Conservation (phyloP, 2,888 invertebrate genomes). For the Sinopyrophorus schimmeli region DNA sequence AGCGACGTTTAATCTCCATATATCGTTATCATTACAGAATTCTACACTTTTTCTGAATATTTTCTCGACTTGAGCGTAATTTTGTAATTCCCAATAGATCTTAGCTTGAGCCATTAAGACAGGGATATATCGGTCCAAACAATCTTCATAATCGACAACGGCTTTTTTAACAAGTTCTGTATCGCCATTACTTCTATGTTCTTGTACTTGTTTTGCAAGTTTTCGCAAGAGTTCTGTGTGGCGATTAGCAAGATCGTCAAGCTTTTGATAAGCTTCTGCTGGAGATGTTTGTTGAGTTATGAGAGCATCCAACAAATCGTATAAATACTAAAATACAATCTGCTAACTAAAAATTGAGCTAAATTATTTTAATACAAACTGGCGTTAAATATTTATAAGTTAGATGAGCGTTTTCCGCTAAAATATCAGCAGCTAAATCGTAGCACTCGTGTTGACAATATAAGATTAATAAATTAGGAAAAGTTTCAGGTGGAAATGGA, state of each 20-base stretch:
- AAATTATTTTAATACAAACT: slow-evolving; percentile 56
- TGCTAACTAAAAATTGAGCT: not conserved
- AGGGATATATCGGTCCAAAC: slow-evolving; percentile 90
- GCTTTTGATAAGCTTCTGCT: slow-evolving; percentile 92
- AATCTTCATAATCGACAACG: slow-evolving; percentile 89
- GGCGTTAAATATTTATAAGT: slow-evolving; percentile 94
- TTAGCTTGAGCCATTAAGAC: slow-evolving; percentile 99
- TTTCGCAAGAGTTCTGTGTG: slow-evolving; percentile 89
- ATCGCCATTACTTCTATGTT: slow-evolving; percentile 85
- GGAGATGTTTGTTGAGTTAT: slow-evolving; percentile 97
- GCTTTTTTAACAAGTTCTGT: slow-evolving; percentile 88
- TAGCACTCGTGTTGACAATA: slow-evolving; percentile 98
- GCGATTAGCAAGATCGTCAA: slow-evolving; percentile 91
- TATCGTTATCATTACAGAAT: slow-evolving; percentile 96
- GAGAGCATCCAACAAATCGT: slow-evolving; percentile 93
- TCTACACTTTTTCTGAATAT: slow-evolving; percentile 97
- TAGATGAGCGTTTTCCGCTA: slow-evolving; percentile 96
- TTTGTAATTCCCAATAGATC: slow-evolving; percentile 97
- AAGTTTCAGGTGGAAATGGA: slow-evolving; percentile 97
- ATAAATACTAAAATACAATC: slow-evolving; percentile 68
- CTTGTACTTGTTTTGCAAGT: slow-evolving; percentile 92
- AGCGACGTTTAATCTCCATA: slow-evolving; percentile 97
- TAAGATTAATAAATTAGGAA: slow-evolving; percentile 89
- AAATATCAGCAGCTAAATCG: slow-evolving; percentile 95
- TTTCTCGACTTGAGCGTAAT: slow-evolving; percentile 94